phyloP scores from a whole-genome alignment of 2,888 invertebrate species.

The Sesia bembeciformis region DNA sequence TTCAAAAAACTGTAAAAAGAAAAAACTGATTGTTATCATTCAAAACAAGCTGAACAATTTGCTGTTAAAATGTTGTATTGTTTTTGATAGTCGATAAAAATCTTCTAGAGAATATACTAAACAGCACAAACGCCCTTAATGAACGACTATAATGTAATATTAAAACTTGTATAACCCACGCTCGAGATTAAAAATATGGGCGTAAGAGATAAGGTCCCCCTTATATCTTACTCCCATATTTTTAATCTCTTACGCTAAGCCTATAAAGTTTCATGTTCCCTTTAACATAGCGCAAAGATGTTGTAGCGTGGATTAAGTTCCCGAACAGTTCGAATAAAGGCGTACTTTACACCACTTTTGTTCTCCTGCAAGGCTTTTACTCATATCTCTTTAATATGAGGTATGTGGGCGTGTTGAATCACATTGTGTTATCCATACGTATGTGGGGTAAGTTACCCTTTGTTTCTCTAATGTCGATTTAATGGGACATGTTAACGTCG shows the following conservation, averaged over 20 bases:
- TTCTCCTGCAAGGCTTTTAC: slow-evolving; percentile 1
- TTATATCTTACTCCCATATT: too few relatives aligned
- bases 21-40: too few relatives aligned
- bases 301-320: slow-evolving; percentile 14
- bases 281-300: slow-evolving; percentile 1
- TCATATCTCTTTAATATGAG: not conserved
- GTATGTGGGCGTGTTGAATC: not conserved
- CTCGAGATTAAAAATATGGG: not conserved
- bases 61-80: too few relatives aligned
- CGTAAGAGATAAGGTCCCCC: not conserved
- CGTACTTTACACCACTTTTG: slow-evolving; percentile 12
- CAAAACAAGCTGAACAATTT: too few relatives aligned
- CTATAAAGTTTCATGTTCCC: not conserved
- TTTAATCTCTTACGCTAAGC: not conserved
- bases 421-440: not conserved
- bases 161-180: not conserved
- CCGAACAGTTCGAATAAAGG: slow-evolving; percentile 13
- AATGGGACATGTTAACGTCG: too few relatives aligned
- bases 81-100: too few relatives aligned
- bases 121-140: too few relatives aligned
- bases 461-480: not conserved
- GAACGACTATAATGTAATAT: too few relatives aligned
- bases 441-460: not conserved
- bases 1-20: too few relatives aligned
- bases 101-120: too few relatives aligned